These are phyloP conservation scores for Onychomys leucogaster DNA, from an alignment of 2,797 vertebrate genomes.

Conservation along the genomic window DNA sequence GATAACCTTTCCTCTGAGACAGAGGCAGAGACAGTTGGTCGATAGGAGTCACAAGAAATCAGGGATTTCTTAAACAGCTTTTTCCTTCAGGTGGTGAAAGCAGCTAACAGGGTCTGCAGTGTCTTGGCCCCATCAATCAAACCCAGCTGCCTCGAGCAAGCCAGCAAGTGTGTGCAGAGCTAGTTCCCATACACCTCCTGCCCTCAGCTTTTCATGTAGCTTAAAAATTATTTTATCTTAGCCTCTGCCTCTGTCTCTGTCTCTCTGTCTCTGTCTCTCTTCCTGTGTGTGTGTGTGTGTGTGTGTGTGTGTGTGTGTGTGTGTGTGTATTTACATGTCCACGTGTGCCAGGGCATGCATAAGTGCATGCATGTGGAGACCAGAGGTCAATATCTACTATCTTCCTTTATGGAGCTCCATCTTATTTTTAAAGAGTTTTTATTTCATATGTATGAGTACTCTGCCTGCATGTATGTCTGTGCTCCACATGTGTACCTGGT, in stretches of 20 bases:
- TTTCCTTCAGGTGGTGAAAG: not conserved
- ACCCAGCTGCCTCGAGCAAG: not conserved
- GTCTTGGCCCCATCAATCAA: not conserved
- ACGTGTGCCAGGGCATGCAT: not conserved
- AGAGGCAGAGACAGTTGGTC: not conserved
- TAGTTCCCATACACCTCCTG: fast-evolving
- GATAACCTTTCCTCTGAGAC: not conserved
- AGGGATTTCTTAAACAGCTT: not conserved
- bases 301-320: not conserved
- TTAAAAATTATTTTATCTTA: not conserved
- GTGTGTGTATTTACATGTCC: not conserved
- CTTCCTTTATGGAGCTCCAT: not conserved
- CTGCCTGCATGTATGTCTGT: not conserved
- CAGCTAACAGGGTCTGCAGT: not conserved
- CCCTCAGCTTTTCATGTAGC: too few species aligned
- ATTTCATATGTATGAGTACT: not conserved
- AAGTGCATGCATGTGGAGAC: not conserved
- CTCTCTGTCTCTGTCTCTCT: not conserved
- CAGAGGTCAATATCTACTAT: not conserved
- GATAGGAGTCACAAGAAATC: not conserved
- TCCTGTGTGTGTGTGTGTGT: not conserved
- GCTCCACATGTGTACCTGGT: not conserved
- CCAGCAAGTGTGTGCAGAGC: fast-evolving
- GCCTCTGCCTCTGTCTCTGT: not conserved
- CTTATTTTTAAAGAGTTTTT: not conserved